Percentiles rank a stretch among this genome's conserved stretches.
Evolutionary conservation across 1,140 invertebrate species (phyloP).

Genomic region (Coptotermes formosanus): DNA sequence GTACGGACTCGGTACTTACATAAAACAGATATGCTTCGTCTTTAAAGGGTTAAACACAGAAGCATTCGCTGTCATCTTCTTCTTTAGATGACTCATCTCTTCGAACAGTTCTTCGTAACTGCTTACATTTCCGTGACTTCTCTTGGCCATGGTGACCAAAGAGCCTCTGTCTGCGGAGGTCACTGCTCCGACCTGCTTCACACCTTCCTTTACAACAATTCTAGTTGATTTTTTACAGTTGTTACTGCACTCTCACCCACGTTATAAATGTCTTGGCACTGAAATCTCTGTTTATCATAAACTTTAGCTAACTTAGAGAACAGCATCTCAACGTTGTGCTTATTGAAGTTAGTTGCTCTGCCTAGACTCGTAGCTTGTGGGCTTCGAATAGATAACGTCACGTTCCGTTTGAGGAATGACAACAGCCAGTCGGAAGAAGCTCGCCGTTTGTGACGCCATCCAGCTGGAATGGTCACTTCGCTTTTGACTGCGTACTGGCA

Average conservation of each 20-base stretch:
- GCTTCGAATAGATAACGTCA: constrained; percentile 43
- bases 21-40: too few relatives aligned
- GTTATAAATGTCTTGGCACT: constrained; percentile 43
- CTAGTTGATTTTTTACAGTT: constrained; percentile 43
- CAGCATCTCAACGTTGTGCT: constrained; percentile 43
- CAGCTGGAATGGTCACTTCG: constrained; percentile 26
- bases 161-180: constrained; percentile 43
- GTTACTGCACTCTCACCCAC: constrained; percentile 46
- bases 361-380: constrained; percentile 47
- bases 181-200: constrained; percentile 44
- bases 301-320: constrained; percentile 40
- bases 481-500: constrained; percentile 35
- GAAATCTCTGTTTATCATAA: constrained; percentile 41
- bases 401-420: constrained; percentile 47
- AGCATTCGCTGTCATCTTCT: too few relatives aligned
- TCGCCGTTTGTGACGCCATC: constrained; percentile 36
- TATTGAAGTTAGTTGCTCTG: constrained; percentile 48
- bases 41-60: too few relatives aligned
- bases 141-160: constrained; percentile 46
- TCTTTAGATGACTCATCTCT: too few relatives aligned
- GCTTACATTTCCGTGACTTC: too few relatives aligned
- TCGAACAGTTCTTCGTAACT: too few relatives aligned
- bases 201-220: constrained; percentile 42
- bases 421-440: constrained; percentile 46
- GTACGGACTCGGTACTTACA: too few relatives aligned